Percentiles rank a stretch among this genome's conserved stretches.
Conservation (phyloP, 2,797 vertebrate species). For the Poeciliopsis gracilis region DNA sequence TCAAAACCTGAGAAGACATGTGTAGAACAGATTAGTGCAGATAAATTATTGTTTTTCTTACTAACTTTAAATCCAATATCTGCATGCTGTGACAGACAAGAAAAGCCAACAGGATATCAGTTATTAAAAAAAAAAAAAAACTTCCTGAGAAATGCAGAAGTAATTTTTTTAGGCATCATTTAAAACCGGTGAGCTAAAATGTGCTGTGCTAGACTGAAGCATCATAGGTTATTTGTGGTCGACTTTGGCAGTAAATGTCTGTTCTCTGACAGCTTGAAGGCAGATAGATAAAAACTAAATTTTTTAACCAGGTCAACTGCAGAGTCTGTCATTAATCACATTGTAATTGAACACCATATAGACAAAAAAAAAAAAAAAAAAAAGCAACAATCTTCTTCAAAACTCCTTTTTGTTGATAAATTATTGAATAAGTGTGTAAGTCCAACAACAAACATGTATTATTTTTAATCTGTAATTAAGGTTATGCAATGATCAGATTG, state of each 20-base stretch:
- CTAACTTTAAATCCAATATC: slow-evolving; percentile 2
- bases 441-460: no score
- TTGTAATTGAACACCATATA: no score
- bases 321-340: no score
- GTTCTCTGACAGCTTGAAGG: slow-evolving; percentile 18
- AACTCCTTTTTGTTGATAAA: no score
- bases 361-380: no score
- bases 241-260: slow-evolving; percentile 40
- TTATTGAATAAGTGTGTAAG: no score
- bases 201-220: slow-evolving; percentile 4
- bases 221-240: slow-evolving; percentile 42
- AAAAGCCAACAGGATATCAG: slow-evolving; percentile 3
- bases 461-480: no score
- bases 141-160: neutral
- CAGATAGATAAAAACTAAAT: slow-evolving; percentile 33
- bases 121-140: slow-evolving; percentile 30
- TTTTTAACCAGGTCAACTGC: neutral
- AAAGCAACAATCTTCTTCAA: no score
- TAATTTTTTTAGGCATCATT: slow-evolving; percentile 5
- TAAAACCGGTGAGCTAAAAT: slow-evolving; percentile 4
- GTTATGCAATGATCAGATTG: no score
- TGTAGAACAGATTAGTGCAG: slow-evolving; percentile 1
- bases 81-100: slow-evolving; percentile 2
- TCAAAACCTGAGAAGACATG: slow-evolving; percentile 24
- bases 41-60: neutral